phyloP scores from a whole-genome alignment of 2,797 vertebrate genomes.

The Chrosomus eos region DNA sequence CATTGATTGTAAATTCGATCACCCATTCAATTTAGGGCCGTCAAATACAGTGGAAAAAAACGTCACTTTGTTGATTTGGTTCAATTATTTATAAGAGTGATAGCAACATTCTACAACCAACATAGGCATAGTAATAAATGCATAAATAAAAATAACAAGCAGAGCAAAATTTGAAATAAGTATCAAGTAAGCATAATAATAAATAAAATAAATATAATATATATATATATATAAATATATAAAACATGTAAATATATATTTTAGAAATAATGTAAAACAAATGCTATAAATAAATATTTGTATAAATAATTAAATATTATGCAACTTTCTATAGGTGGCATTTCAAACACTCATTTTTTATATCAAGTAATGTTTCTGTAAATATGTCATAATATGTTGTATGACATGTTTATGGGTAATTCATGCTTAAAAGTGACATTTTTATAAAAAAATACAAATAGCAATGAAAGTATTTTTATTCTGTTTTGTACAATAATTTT shows the following conservation, averaged over 20 bases:
- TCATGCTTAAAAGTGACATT: background rate
- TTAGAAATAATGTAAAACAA: background rate
- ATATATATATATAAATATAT: too few relatives aligned
- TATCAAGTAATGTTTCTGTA: background rate
- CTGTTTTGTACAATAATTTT: background rate
- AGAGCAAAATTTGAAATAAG: background rate
- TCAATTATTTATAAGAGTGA: background rate
- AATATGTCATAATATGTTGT: too few relatives aligned
- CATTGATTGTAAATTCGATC: conserved; percentile 3
- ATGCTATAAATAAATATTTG: background rate
- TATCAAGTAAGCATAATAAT: background rate
- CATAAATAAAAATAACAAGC: background rate
- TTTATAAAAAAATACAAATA: background rate
- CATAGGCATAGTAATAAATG: background rate
- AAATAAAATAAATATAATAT: background rate
- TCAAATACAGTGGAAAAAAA: background rate
- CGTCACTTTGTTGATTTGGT: background rate
- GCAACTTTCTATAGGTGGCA: background rate
- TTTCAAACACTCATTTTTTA: too few relatives aligned
- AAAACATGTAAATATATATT: too few relatives aligned
- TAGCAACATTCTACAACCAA: background rate
- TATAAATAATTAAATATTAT: too few relatives aligned
- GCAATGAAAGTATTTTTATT: background rate
- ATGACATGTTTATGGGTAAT: background rate
- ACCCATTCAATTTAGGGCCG: background rate